These are phyloP conservation scores for Leptoclinus maculatus DNA, from an alignment of 2,797 vertebrate species.

Conservation along the genomic window DNA sequence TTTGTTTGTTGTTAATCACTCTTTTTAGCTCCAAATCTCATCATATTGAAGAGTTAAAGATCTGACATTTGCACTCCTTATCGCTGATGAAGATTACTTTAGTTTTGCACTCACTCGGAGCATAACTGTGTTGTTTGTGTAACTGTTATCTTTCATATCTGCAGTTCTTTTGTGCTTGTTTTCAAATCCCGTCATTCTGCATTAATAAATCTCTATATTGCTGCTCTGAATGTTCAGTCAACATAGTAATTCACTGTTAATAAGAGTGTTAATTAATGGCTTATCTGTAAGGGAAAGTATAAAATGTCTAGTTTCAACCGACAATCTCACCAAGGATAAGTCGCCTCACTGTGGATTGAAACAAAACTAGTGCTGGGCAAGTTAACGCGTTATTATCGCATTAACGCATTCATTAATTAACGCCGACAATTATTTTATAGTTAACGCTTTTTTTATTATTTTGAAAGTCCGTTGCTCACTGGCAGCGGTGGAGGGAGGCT, in stretches of 20 bases:
- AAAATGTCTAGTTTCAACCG: background rate
- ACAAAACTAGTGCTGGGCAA: too few relatives aligned
- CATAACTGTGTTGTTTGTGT: slow-evolving; percentile 1
- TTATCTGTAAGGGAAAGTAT: background rate
- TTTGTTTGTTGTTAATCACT: background rate
- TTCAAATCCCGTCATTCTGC: background rate
- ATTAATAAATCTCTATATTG: slow-evolving; percentile 8
- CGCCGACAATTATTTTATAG: too few relatives aligned
- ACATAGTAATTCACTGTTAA: background rate
- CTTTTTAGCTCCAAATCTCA: background rate
- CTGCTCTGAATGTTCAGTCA: background rate
- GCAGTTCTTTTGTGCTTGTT: background rate
- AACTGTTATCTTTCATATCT: background rate
- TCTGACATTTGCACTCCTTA: background rate
- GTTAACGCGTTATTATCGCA: too few relatives aligned
- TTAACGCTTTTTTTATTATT: too few relatives aligned
- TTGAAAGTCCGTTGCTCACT: too few relatives aligned
- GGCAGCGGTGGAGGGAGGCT: too few relatives aligned
- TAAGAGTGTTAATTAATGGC: too few relatives aligned
- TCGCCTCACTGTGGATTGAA: background rate
- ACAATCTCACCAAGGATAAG: background rate
- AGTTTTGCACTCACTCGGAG: background rate
- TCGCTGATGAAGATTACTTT: background rate
- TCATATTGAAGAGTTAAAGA: background rate
- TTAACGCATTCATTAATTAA: too few relatives aligned